Percentiles rank a stretch among this genome's conserved stretches.
Evolutionary conservation across 2,797 vertebrate genomes (phyloP).

Genomic region (Cygnus olor): DNA sequence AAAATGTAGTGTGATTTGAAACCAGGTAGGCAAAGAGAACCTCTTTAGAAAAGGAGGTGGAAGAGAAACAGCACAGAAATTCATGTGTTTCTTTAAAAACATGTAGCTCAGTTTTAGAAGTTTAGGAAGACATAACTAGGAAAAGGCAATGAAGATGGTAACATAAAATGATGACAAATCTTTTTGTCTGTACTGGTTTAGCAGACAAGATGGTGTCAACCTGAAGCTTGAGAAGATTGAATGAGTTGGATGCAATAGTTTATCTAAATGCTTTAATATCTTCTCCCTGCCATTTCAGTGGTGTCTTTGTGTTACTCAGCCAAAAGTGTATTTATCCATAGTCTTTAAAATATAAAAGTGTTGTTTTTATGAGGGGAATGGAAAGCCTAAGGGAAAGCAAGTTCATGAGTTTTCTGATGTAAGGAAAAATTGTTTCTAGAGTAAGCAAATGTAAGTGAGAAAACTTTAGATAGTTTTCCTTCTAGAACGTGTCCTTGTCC

Average conservation of each 20-base stretch:
- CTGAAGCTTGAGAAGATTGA: not conserved
- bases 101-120: not conserved
- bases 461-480: not conserved
- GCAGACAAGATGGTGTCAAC: not conserved
- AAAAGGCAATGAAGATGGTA: not conserved
- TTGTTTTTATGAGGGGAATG: not conserved
- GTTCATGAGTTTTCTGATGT: not conserved
- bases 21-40: not conserved
- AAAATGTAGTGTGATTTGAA: not conserved
- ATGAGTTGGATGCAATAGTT: not conserved
- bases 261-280: not conserved
- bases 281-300: not conserved
- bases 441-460: not conserved
- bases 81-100: not conserved
- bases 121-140: not conserved
- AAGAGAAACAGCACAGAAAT: not conserved
- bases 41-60: not conserved
- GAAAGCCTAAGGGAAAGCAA: not conserved
- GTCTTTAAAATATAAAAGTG: not conserved
- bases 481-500: not conserved
- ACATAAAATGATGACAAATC: not conserved
- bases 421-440: not conserved
- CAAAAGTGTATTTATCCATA: not conserved
- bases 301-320: not conserved
- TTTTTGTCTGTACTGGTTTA: not conserved